Evolutionary conservation across 2,888 invertebrate genomes (phyloP), one percentile per base, ranked within the genome.

Genomic region (Phragmatobia fuliginosa): DNA sequence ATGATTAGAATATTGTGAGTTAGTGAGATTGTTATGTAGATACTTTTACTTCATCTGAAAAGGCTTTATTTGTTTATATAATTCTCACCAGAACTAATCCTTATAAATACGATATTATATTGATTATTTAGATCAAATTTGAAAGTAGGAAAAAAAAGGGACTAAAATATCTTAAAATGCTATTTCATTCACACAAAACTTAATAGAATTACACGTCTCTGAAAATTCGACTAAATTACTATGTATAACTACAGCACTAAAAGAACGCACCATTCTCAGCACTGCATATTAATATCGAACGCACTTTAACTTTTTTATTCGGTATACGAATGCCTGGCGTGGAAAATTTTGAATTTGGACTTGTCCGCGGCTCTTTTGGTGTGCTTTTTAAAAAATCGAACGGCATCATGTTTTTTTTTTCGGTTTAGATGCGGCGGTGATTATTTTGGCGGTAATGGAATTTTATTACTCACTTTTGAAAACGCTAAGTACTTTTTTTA

Each of bases 321-420:
- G 73, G 78, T 75, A 77, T 73, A 63, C 71, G 74, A 80, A 82
- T 78, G 81, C 75, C 78, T 72, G 71, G 78, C 85, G 82, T 83
- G 84, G 72, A 83, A 79, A 86, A 80, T 82, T 83, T 81, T 78
- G 80, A 87, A 85, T 86, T 85, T 82, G 71, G 83, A 86, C 83
- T 79, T 75, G 80, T 79, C 74, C 72, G 82, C 83, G 83, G 84
- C 79, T 78, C 79, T 80, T 83, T 81, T 83, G 77, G 79, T 78
- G 78, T 60, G 73, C 76, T 82, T 82, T 82, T 77, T 76, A 77
- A 78, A 49, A 83, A 81, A 75, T 80, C 75, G 81, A 75, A 74
- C 73, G 63, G 67, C 68, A 36, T 5, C 18, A 11, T 58, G 62
- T 16, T 71, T 74, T 72, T 56, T 67, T 75, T 58, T 75, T 58